These are phyloP conservation scores for Chymomyza fuscimana DNA, from an alignment of 2,888 invertebrate species.

Conservation along the genomic window DNA sequence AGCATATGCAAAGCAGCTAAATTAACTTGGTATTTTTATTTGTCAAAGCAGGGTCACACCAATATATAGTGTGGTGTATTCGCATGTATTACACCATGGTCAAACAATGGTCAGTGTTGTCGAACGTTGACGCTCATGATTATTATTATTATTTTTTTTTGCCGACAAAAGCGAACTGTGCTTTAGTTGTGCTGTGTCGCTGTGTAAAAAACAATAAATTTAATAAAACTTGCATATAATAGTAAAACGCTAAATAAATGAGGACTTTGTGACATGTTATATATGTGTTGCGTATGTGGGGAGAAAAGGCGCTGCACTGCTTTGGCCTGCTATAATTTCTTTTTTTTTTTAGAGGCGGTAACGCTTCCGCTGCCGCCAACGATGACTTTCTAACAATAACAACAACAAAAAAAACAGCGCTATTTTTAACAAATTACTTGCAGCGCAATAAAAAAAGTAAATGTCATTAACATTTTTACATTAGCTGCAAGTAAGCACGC, in stretches of 20 bases:
- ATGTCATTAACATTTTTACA: too few relatives aligned
- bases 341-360: constrained; percentile 46
- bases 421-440: constrained; percentile 8
- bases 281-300: background rate
- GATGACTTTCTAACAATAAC: constrained; percentile 34
- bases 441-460: constrained; percentile 10
- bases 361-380: constrained; percentile 21
- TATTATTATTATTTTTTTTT: background rate
- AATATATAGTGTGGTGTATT: constrained; percentile 43
- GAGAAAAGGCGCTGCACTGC: constrained; percentile 21
- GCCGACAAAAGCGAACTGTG: constrained; percentile 9
- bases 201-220: too few relatives aligned
- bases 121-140: background rate
- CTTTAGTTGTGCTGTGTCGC: constrained; percentile 46
- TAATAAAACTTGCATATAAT: too few relatives aligned
- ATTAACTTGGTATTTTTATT: background rate
- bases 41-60: constrained; percentile 37
- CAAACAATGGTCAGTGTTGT: constrained; percentile 22
- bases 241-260: too few relatives aligned
- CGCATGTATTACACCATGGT: constrained; percentile 46
- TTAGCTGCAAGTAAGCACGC: background rate
- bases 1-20: background rate
- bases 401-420: constrained; percentile 24
- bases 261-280: too few relatives aligned
- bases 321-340: constrained; percentile 17